These are phyloP conservation scores for Alca torda DNA, from an alignment of 2,797 vertebrate species.

Conservation along the genomic window DNA sequence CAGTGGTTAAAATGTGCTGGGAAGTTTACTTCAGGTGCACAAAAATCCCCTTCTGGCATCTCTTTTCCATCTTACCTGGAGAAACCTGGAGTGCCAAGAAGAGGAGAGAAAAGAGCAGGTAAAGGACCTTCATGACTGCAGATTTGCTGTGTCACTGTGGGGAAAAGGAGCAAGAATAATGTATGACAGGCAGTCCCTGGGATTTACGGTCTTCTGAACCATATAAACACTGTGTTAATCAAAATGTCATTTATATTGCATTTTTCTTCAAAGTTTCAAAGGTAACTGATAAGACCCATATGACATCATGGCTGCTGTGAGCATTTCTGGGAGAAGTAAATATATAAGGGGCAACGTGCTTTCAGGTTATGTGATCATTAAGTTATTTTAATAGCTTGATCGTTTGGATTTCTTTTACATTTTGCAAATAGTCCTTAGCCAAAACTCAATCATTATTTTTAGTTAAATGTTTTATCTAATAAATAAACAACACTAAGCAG, in stretches of 20 bases:
- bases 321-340: neutral
- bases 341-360: neutral
- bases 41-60: neutral
- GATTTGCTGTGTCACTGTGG: neutral
- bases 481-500: neutral
- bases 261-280: neutral
- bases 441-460: neutral
- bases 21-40: neutral
- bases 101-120: slow-evolving; percentile 46
- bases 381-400: neutral
- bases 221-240: neutral
- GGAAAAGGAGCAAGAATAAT: neutral
- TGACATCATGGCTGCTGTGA: neutral
- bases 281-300: neutral
- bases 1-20: neutral
- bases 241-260: neutral
- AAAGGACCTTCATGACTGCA: slow-evolving; percentile 29
- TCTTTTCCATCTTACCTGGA: slow-evolving; percentile 40
- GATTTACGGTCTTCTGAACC: neutral
- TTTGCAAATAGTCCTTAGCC: neutral
- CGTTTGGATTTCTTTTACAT: neutral
- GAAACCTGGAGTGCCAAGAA: slow-evolving; percentile 13
- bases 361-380: neutral
- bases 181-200: neutral
- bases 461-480: neutral